Conservation (phyloP, 2,797 vertebrate species). For the Poecile montanus region DNA sequence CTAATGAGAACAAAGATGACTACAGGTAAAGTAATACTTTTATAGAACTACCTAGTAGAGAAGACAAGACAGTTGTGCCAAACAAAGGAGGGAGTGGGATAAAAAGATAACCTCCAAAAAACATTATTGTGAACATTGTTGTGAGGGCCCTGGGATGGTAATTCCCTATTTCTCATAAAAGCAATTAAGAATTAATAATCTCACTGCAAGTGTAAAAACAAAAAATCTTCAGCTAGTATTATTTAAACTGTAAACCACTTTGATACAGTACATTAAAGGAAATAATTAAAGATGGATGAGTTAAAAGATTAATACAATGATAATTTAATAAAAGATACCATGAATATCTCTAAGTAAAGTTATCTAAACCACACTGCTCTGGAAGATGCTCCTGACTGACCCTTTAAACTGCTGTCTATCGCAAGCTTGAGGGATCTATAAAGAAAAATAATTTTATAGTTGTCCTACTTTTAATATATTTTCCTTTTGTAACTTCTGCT, state of each 20-base stretch:
- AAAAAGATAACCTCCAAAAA: neutral
- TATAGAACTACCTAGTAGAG: neutral
- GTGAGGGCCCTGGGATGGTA: neutral
- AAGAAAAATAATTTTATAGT: neutral
- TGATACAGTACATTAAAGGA: neutral
- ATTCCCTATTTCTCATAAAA: neutral
- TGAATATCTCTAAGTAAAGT: neutral
- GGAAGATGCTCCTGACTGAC: neutral
- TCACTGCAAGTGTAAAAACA: neutral
- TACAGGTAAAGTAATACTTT: neutral
- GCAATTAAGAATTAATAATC: neutral
- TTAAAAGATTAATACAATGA: neutral
- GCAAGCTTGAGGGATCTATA: neutral
- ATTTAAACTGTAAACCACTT: neutral
- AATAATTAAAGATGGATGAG: neutral
- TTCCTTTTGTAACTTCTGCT: neutral
- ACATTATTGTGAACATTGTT: neutral
- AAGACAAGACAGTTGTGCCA: neutral
- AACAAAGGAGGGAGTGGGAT: rapidly evolving
- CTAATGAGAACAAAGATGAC: neutral
- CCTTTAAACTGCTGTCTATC: neutral
- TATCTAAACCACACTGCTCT: neutral
- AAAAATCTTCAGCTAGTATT: neutral
- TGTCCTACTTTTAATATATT: neutral
- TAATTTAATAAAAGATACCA: neutral